These are phyloP conservation scores for Brachyptera putata DNA, from an alignment of 2,888 invertebrate species.

Conservation along the genomic window DNA sequence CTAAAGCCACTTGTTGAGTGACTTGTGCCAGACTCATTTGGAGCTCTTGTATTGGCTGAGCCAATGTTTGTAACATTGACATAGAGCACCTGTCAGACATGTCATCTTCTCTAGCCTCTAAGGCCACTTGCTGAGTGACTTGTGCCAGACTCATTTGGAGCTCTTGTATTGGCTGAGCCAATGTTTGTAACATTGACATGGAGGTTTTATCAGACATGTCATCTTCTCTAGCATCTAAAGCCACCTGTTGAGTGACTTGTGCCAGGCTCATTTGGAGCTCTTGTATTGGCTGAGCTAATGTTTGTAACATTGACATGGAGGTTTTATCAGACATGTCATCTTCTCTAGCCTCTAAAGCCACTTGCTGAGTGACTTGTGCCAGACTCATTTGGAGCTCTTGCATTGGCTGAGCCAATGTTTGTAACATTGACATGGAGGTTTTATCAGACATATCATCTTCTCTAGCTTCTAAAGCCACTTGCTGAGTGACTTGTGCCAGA, in stretches of 20 bases:
- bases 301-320: neutral
- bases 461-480: constrained; percentile 24
- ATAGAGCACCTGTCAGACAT: constrained; percentile 30
- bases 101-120: constrained; percentile 24
- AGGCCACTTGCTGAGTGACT: constrained; percentile 11
- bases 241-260: constrained; percentile 19
- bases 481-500: constrained; percentile 28
- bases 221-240: constrained; percentile 12
- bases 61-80: constrained; percentile 39
- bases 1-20: constrained; percentile 23
- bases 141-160: constrained; percentile 29
- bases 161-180: constrained; percentile 24
- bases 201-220: constrained; percentile 33
- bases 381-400: constrained; percentile 14
- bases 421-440: neutral
- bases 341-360: constrained; percentile 15
- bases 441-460: constrained; percentile 28
- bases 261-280: constrained; percentile 25
- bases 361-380: constrained; percentile 11
- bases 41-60: constrained; percentile 40
- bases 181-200: constrained; percentile 21
- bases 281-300: constrained; percentile 28
- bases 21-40: constrained; percentile 34
- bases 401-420: constrained; percentile 3
- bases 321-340: constrained; percentile 8